These are phyloP conservation scores for Poecilia latipinna DNA, from an alignment of 2,113 vertebrate species.

Conservation along the genomic window DNA sequence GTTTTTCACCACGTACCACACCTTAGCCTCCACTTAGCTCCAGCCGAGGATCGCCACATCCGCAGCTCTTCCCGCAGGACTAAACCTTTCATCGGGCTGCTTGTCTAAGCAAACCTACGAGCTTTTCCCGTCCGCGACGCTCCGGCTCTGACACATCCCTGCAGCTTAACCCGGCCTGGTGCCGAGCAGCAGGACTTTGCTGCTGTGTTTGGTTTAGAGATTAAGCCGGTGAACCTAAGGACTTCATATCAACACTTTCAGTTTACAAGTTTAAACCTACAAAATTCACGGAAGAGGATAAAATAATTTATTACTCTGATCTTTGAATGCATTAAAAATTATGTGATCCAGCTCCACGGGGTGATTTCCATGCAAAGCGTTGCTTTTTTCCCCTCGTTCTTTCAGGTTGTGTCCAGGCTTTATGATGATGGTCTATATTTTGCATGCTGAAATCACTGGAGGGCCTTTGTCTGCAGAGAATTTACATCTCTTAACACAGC, in stretches of 20 bases:
- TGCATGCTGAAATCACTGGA: conserved; percentile 79
- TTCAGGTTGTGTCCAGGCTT: conserved; percentile 42
- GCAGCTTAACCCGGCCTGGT: conserved; percentile 33
- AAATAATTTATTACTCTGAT: neutral
- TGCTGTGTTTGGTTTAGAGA: conserved; percentile 69
- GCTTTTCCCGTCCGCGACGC: conserved; percentile 15
- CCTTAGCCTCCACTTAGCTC: conserved; percentile 14
- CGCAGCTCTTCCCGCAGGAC: conserved; percentile 25
- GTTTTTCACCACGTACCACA: conserved; percentile 17
- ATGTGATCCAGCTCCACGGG: neutral
- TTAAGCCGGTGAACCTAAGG: conserved; percentile 61
- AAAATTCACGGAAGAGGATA: neutral
- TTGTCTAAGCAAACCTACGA: conserved; percentile 48
- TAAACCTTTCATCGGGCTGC: conserved; percentile 58
- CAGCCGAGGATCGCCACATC: conserved; percentile 14
- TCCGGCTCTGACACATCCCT: conserved; percentile 48
- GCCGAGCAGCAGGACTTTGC: conserved; percentile 62
- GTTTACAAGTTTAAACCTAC: neutral
- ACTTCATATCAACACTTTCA: conserved; percentile 28
- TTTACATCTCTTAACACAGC: conserved; percentile 84
- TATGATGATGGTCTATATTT: conserved; percentile 61
- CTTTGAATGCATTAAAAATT: neutral
- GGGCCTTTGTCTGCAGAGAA: conserved; percentile 64
- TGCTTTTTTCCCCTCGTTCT: conserved; percentile 41
- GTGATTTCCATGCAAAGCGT: conserved; percentile 5